Base-by-base conservation (phyloP, 1,140 invertebrate species). In the Pseudomyrmex gracilis region DNA sequence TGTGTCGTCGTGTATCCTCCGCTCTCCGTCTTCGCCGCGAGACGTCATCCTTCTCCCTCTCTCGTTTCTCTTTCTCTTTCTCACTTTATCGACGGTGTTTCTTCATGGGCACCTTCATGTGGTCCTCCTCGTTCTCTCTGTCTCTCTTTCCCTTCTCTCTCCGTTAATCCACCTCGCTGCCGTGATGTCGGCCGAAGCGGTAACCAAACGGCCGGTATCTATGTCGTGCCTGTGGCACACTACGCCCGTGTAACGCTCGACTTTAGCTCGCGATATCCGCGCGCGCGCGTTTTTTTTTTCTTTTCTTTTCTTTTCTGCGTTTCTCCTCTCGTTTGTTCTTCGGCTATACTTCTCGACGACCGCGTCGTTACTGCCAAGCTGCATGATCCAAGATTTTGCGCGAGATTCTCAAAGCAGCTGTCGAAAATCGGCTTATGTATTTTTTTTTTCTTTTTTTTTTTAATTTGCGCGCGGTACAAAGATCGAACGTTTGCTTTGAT, bases 131-230 rank as follows among this genome's bases (percentile, higher is more conserved):
- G 43, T 20, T 73, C 15, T 51, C 68, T 73, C 66, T 71, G 70
- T 51, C 51, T 13, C 43, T 68, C 24, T 66, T n/a, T 83, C 51
- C 51, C 55, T 24, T 47, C 15, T 15, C 68, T 73, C n/a, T 84
- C 68, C 57, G 66, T 84, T 67, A 84, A 87, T 84, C 70, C 45
- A 24, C 22, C 58, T 74, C 55, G 73, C 60, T 51, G 45, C n/a
- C 20, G 67, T 34, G 77, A 49, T 34, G 67, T 55, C 67, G 67
- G 22, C 45, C 53, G 76, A 80, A 13, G 20, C 55, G 76, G 53
- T 80, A 80, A 80, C 66, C 66, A 71, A 71, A 67, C 67, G 76
- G 66, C 34, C 53, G 43, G 20, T 80, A 80, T 71, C 76, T 71
- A 71, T 71, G 76, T 80, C 76, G 66, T 58, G 53, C 45, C 20